Evolutionary conservation across 2,797 vertebrate genomes (phyloP), one percentile per base, ranked within the genome.

Genomic region (Rhynchonycteris naso): DNA sequence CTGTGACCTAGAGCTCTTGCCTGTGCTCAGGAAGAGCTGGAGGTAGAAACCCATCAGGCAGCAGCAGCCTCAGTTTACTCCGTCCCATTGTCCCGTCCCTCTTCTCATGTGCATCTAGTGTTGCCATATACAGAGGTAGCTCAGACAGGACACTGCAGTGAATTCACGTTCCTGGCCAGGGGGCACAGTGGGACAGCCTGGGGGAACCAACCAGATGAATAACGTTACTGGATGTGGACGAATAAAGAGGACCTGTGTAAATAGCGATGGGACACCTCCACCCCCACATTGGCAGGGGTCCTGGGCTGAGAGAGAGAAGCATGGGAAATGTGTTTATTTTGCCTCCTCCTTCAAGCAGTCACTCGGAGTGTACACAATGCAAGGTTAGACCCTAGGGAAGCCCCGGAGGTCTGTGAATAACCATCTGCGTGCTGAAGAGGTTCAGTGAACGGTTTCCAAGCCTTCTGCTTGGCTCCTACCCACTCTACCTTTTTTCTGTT

Each of bases 301-400:
- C 68, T 43, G 93, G 95, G 74, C 78, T 75, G 88, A 69, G 79
- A 97, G 82, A 54, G 87, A 50, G 47, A 88, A 38, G 50, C 82
- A 50, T 71, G 26, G 91, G 66, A 56, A 63, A 72, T 79, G 50
- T 94, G 75, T 87, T 96, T 95, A 13, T 95, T 93, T 97, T 93
- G 92, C 85, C 90, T 95, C 43, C 83, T 74, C 63, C 61, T 5
- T 5, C 61, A 68, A 97, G 65, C 56, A 75, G 35, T 47, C 4
- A 0, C n/a, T 35, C n/a, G 81, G 82, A 95, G 90, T 69, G 79
- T 12, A 50, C 0, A 0, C 61, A 78, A n/a, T 68, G 91, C 80
- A 76, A 16, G 22, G 0, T 74, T 47, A 47, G n/a, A 83, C 74
- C 66, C 72, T 72, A 10, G 50, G 52, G 92, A 50, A n/a, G 69